Base-by-base conservation (phyloP, 2,888 invertebrate genomes). In the Cephus pygmeus region DNA sequence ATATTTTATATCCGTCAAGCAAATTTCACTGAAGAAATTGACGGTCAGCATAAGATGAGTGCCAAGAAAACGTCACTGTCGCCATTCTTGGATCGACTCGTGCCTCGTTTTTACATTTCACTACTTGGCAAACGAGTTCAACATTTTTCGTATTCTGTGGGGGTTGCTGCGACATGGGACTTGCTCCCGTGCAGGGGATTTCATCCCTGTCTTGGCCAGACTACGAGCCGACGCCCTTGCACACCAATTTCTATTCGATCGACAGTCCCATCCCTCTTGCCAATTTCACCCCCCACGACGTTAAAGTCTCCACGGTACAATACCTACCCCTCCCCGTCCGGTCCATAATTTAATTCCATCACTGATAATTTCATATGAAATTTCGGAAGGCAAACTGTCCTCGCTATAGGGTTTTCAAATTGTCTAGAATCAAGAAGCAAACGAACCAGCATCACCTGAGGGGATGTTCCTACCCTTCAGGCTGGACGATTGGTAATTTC, bases 401-500 rank as follows among this genome's bases (percentile, higher is more conserved):
- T 56, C 9, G 23, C 15, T 56, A 9, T 56, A 9, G 56, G 56
- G 56, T 56, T 23, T 23, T 9, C 9, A 56, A 56, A 56, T 56
- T 56, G 56, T 56, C 9, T 23, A 56, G 23, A 56, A 56, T 23
- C 56, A 15, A 56, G 56, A 56, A 56, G 56, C 23, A 56, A 56
- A 56, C 56, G 56, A 56, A 56, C 56, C 56, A 56, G 56, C 9
- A 23, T 56, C 56, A 56, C 23, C 56, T 56, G 56, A 56, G 23
- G 56, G 56, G 56, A 56, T 56, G 56, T 56, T 23, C 9, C 23
- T 23, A 56, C 56, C 56, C 74, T 73, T 75, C 79, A 73, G 73
- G 77, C 40, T 80, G 71, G 77, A 76, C 78, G 78, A 84, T 82
- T 81, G 81, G 75, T 79, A 83, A 83, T 84, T 86, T 86, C 85